A percentile compares a stretch with the other conserved stretches of the same genome.
Conservation (phyloP, 2,113 vertebrate species). For the Apodemus sylvaticus region DNA sequence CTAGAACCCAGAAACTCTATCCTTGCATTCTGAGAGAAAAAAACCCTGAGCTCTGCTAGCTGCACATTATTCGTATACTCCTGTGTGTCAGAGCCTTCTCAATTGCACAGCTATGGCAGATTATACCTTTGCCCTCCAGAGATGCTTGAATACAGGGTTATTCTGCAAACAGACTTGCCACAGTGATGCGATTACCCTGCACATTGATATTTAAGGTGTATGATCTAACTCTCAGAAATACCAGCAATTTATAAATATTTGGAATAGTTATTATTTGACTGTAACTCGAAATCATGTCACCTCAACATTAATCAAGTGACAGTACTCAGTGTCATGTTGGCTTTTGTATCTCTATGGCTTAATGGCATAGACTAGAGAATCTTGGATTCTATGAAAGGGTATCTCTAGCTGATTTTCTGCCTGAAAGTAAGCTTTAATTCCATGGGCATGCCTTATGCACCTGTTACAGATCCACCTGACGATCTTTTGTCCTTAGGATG, state of each 20-base stretch:
- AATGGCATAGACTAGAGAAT: not conserved
- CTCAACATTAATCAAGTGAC: slow-evolving; percentile 12
- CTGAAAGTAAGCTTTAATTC: not conserved
- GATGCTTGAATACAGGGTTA: slow-evolving; percentile 48
- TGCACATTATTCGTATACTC: slow-evolving; percentile 45
- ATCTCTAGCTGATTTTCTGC: not conserved
- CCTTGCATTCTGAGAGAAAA: slow-evolving; percentile 46
- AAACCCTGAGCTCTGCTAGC: slow-evolving; percentile 6
- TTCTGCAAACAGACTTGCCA: slow-evolving; percentile 7
- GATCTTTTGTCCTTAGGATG: not conserved
- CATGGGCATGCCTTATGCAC: not conserved
- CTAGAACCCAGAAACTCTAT: slow-evolving; percentile 25
- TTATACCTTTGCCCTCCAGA: slow-evolving; percentile 50
- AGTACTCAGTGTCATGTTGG: not conserved
- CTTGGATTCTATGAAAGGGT: not conserved
- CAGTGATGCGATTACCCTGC: not conserved
- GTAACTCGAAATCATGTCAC: not conserved
- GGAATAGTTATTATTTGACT: slow-evolving; percentile 25
- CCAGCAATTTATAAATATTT: slow-evolving; percentile 27
- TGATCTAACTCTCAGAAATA: slow-evolving; percentile 49
- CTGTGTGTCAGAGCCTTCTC: not conserved
- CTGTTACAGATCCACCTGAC: not conserved
- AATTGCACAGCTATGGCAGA: slow-evolving; percentile 42
- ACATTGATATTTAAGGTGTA: slow-evolving; percentile 16
- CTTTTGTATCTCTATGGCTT: not conserved